Evolutionary conservation across 1,140 invertebrate species (phyloP).

Genomic region (Diprion similis): DNA sequence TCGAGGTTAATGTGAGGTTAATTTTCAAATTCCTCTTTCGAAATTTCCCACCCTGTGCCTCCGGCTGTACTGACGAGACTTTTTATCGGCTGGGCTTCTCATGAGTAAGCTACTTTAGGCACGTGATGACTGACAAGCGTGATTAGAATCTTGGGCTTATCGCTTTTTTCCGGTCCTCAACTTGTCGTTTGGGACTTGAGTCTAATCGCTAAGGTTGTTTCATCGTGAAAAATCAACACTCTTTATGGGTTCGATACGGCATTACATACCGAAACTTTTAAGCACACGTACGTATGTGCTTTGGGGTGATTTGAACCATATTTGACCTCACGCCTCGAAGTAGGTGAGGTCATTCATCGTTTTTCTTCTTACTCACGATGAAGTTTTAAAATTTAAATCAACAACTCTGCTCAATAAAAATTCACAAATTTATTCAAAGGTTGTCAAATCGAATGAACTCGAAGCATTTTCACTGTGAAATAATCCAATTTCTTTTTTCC

Average conservation of each 20-base stretch:
- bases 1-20: conserved; percentile 4
- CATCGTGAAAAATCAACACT: not conserved
- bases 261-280: no score
- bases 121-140: not conserved
- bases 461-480: no score
- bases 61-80: not conserved
- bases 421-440: no score
- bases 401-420: no score
- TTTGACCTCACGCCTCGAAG: no score
- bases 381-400: no score
- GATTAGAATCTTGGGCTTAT: not conserved
- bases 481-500: no score
- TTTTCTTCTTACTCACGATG: no score
- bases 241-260: not conserved
- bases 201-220: not conserved
- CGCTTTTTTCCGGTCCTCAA: not conserved
- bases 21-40: not conserved
- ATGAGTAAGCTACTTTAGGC: not conserved
- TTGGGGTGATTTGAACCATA: no score
- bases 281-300: no score
- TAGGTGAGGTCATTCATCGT: no score
- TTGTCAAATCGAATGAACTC: no score
- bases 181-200: not conserved
- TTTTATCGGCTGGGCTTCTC: not conserved
- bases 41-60: not conserved